Conservation (phyloP, 2,888 invertebrate genomes). For the Peribatodes rhomboidaria region DNA sequence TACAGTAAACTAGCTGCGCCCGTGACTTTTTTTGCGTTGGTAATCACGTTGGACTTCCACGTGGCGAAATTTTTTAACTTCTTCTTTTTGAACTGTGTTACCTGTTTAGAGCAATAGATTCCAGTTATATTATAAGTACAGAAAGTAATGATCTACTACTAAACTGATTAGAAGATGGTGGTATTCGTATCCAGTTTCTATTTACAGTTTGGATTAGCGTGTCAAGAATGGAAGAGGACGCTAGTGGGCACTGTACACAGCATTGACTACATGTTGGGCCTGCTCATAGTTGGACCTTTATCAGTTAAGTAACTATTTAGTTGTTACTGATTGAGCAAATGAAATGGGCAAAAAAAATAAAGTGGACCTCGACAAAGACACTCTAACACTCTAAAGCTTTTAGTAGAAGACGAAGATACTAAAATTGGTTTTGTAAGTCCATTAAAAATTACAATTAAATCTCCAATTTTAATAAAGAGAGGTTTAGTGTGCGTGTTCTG, state of each 20-base stretch:
- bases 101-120: too few species aligned
- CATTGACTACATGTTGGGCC: slow-evolving; percentile 89
- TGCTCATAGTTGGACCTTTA: slow-evolving; percentile 88
- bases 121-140: too few species aligned
- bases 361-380: slow-evolving; percentile 60
- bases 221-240: slow-evolving; percentile 89
- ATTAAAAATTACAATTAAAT: slow-evolving; percentile 68
- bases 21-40: too few species aligned
- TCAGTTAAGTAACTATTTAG: slow-evolving; percentile 86
- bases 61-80: too few species aligned
- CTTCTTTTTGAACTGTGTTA: too few species aligned
- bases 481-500: slow-evolving; percentile 74
- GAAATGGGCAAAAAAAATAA: slow-evolving; percentile 85
- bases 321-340: not conserved
- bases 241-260: slow-evolving; percentile 90
- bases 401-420: slow-evolving; percentile 54
- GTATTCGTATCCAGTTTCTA: not conserved
- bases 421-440: slow-evolving; percentile 57
- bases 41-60: too few species aligned
- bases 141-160: too few species aligned
- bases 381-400: slow-evolving; percentile 58
- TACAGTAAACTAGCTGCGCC: too few species aligned
- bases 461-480: slow-evolving; percentile 65
- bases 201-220: slow-evolving; percentile 87
- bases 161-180: not conserved